Base-by-base conservation (phyloP, 1,140 invertebrate species). In the Sitophilus oryzae region DNA sequence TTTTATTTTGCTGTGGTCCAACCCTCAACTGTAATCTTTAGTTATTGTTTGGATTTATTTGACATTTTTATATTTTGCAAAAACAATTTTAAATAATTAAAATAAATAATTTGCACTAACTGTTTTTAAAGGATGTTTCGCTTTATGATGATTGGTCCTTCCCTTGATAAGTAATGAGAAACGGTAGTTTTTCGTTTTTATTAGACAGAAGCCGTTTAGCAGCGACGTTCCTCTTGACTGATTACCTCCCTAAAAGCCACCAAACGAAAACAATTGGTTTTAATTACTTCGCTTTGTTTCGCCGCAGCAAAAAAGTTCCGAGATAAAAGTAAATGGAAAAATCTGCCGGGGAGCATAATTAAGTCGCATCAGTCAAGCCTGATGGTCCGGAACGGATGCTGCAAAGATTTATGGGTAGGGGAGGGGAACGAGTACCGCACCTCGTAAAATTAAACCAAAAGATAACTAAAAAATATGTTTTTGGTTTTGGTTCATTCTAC, bases 241-340 rank as follows among this genome's bases (percentile, higher is more conserved):
- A 52, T 52, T 16, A 37, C 25, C 36, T 52, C 23, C n/a, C 41
- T 52, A 52, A 52, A 52, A 52, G 50, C 36, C 11, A 22, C 40
- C 50, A 44, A 52, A 43, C 35, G 50, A 52, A 52, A 52, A 52
- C 40, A 52, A 52, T 52, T 52, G 50, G 14, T 43, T 52, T 52
- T 52, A 52, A 52, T 52, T 52, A 40, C n/a, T 42, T 9, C 20
- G 40, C 34, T 52, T 44, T 52, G 41, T 52, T 52, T 20, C 15
- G 40, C 38, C 5, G 5, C 25, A 37, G n/a, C 30, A 44, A 37
- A 52, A 52, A 44, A 52, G 35, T 23, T 43, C 25, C 5, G 40
- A 52, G 50, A 52, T 52, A 52, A 52, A 44, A 52, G 40, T 43
- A 52, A 52, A 52, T 52, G 50, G 50, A 52, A 52, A 52, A 52